Percentiles rank a stretch among this genome's conserved stretches.
Conservation (phyloP, 2,113 vertebrate species). For the Anhinga anhinga region DNA sequence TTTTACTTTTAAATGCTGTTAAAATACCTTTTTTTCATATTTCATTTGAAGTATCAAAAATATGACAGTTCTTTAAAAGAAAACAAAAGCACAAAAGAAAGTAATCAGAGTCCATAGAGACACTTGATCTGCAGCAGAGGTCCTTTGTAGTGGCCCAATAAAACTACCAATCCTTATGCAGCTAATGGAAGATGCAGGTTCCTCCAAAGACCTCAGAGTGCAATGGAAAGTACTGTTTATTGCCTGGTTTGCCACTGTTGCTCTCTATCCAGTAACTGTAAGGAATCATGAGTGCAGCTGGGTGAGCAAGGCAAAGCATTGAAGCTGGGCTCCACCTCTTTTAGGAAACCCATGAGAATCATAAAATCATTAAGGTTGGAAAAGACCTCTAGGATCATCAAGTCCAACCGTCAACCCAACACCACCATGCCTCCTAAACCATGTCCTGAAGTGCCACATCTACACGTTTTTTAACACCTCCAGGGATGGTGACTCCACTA, state of each 20-base stretch:
- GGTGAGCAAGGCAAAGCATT: background rate
- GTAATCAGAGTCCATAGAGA: background rate
- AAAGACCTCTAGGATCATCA: too few species aligned
- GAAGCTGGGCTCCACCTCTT: fast-evolving
- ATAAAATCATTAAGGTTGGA: too few species aligned
- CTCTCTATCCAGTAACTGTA: fast-evolving
- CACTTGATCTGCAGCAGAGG: background rate
- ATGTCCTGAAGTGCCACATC: too few species aligned
- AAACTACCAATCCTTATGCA: fast-evolving
- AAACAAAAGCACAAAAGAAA: background rate
- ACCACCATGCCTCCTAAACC: too few species aligned
- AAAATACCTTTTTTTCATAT: background rate
- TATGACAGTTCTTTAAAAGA: background rate
- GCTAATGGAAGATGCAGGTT: background rate
- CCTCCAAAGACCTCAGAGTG: background rate
- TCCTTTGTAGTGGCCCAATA: background rate
- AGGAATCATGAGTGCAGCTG: background rate
- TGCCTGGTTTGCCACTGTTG: background rate
- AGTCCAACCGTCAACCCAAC: too few species aligned
- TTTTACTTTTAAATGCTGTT: background rate
- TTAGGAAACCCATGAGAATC: background rate
- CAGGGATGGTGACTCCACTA: too few species aligned
- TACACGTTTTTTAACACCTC: too few species aligned
- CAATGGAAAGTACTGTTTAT: background rate
- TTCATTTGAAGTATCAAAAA: background rate